Evolutionary conservation across 1,140 invertebrate genomes (phyloP), one percentile per base, ranked within the genome.

Genomic region (Leguminivora glycinivorella): DNA sequence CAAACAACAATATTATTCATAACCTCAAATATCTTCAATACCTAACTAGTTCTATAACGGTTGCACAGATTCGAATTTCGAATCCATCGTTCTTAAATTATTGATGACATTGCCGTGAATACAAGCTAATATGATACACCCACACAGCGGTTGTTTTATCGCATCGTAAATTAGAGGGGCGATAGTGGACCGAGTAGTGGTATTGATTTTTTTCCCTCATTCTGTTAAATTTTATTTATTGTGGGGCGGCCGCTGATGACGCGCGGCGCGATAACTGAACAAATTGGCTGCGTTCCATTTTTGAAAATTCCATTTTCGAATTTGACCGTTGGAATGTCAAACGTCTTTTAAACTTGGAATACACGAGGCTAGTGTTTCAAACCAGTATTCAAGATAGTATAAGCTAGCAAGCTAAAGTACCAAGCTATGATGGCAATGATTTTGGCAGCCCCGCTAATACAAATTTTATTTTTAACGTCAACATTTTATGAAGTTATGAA

Each of bases 141-240:
- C 79, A 80, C 78, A 83, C 77, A 69, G n/a, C 29, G 75, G 82
- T 86, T 86, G 84, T 84, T 86, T 86, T 86, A 84, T 87, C 83
- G 83, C 70, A 70, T 70, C 78, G 86, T 88, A 90, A 88, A 89
- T 90, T 87, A 88, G 78, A 85, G 79, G 80, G 80, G 79, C 83
- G 84, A 88, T 89, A 89, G 82, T 88, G 83, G 83, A 81, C 68
- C 77, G 74, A 82, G 77, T 87, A 83, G 83, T 76, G 67, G 84
- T 91, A 91, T 91, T 88, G 88, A 91, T 91, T 91, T 91, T 85
- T 90, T 91, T 91, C 89, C 89, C 85, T 88, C 89, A 91, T 91
- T 88, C 87, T 87, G 89, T 89, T 88, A 89, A 91, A 91, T 89
- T 91, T 89, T 87, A 89, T 91, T 89, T 89, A 91, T 91, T 88